Evolutionary conservation across 2,113 vertebrate genomes (phyloP).

Genomic region (Dromiciops gliroides): DNA sequence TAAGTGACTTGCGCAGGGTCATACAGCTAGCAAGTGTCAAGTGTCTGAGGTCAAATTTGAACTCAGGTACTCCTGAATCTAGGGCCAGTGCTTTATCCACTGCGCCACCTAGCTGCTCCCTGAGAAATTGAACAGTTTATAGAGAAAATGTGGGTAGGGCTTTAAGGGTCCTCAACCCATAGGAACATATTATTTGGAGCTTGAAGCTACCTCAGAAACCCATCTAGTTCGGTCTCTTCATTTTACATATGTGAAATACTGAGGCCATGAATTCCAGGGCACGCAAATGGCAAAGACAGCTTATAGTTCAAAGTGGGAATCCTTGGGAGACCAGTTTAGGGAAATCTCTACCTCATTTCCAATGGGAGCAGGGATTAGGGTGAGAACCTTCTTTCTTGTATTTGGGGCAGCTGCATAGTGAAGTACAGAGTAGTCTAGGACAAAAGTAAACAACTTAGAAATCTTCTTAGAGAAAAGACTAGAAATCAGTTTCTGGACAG

Average conservation of each 20-base stretch:
- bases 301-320: not conserved
- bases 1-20: too few species aligned
- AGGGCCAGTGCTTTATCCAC: too few species aligned
- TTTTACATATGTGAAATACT: not conserved
- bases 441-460: not conserved
- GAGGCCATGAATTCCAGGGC: not conserved
- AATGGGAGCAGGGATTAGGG: not conserved
- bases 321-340: not conserved
- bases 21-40: too few species aligned
- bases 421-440: not conserved
- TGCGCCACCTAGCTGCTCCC: too few species aligned
- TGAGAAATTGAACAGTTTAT: too few species aligned
- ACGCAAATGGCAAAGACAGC: not conserved
- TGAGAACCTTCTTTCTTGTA: not conserved
- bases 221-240: not conserved
- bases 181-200: not conserved
- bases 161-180: not conserved
- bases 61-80: too few species aligned
- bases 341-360: not conserved
- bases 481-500: not conserved
- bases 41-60: too few species aligned
- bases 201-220: not conserved
- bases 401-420: not conserved
- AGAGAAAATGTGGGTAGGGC: not conserved
- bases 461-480: not conserved